Evolutionary conservation across 2,113 vertebrate genomes (phyloP).

Genomic region (Ceyx cyanopectus): DNA sequence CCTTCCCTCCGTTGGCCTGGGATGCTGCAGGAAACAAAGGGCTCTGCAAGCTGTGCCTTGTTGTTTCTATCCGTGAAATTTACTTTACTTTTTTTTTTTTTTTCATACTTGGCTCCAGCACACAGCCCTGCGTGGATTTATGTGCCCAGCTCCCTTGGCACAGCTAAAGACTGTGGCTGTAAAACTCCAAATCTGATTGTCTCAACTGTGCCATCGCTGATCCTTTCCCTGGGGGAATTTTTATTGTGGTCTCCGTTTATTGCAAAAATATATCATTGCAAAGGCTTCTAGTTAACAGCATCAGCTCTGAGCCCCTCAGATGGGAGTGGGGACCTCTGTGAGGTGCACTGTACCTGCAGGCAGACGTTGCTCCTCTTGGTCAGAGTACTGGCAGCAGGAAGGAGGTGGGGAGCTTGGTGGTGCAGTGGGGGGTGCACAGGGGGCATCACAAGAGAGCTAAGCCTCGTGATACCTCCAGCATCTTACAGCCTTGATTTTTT

Average conservation of each 20-base stretch:
- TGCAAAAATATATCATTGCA: not conserved
- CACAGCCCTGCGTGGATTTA: not conserved
- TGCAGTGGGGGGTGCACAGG: too few relatives aligned
- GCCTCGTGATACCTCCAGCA: not conserved
- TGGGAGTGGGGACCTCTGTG: not conserved
- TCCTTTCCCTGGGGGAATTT: not conserved
- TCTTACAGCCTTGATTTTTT: not conserved
- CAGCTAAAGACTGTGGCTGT: not conserved
- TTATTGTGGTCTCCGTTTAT: not conserved
- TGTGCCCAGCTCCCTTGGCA: slow-evolving; percentile 36
- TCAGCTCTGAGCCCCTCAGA: not conserved
- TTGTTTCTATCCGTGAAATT: slow-evolving; percentile 22
- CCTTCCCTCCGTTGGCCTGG: not conserved
- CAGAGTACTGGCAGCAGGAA: not conserved
- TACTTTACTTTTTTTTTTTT: slow-evolving; percentile 34
- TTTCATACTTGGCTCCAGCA: not conserved
- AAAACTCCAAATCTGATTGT: not conserved
- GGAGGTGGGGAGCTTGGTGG: not conserved
- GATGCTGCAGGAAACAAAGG: slow-evolving; percentile 40
- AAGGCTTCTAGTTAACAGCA: not conserved
- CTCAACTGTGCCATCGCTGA: not conserved
- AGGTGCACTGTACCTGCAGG: not conserved
- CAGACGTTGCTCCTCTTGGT: not conserved
- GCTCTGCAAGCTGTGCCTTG: not conserved
- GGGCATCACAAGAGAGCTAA: not conserved